Evolutionary conservation across 2,113 vertebrate genomes (phyloP).

Genomic region (Origma solitaria): DNA sequence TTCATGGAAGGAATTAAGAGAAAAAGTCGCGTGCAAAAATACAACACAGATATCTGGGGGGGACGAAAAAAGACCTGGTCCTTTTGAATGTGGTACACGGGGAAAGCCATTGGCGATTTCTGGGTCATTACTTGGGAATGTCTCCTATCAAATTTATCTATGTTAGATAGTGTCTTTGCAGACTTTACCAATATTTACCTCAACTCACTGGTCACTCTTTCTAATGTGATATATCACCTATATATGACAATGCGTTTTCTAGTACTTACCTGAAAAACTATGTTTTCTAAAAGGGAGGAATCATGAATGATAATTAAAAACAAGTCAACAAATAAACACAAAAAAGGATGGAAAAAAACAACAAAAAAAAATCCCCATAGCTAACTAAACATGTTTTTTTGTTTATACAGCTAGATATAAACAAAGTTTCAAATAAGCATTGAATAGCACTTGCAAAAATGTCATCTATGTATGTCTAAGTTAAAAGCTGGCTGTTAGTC

Average conservation of each 20-base stretch:
- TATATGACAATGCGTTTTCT: not conserved
- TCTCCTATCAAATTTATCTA: not conserved
- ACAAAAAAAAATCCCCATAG: fast-evolving
- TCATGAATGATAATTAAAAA: not conserved
- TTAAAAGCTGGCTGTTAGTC: not conserved
- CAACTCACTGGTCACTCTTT: not conserved
- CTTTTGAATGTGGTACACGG: not conserved
- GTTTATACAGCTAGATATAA: not conserved
- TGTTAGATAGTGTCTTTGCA: not conserved
- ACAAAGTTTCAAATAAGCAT: not conserved
- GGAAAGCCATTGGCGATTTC: not conserved
- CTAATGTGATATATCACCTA: not conserved
- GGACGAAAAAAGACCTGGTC: not conserved
- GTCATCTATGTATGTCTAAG: not conserved
- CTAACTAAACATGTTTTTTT: not conserved
- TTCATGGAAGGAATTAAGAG: not conserved
- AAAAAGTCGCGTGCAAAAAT: not conserved
- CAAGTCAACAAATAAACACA: not conserved
- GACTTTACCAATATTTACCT: not conserved
- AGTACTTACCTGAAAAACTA: not conserved
- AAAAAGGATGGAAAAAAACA: not conserved
- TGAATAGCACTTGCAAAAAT: not conserved
- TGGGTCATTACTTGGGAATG: not conserved
- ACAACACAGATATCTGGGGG: not conserved
- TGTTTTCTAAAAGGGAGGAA: not conserved